Evolutionary conservation across 1,140 invertebrate genomes (phyloP).

Genomic region (Sinella curviseta): DNA sequence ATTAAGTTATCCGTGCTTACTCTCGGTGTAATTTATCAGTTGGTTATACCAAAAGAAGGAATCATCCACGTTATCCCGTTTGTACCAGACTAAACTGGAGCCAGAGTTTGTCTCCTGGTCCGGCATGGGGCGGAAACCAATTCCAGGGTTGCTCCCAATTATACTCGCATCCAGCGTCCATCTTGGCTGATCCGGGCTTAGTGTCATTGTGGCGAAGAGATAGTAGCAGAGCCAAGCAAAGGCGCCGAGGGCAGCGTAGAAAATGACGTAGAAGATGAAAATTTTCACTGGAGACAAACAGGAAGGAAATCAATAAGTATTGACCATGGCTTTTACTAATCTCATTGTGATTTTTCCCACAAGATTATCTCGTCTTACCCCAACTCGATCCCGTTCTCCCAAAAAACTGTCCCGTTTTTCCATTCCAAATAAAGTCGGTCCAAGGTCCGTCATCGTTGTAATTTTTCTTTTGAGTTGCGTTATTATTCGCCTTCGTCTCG

Average conservation of each 20-base stretch:
- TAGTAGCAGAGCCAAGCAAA: constrained; percentile 91
- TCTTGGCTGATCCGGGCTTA: constrained; percentile 66
- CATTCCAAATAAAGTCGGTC: constrained; percentile 66
- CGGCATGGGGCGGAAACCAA: constrained; percentile 81
- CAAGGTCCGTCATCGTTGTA: constrained; percentile 54
- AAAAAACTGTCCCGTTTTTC: constrained; percentile 64
- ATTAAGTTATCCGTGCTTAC: constrained; percentile 60
- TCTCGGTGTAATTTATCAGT: constrained; percentile 68
- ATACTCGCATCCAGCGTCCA: constrained; percentile 30
- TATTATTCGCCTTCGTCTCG: background rate
- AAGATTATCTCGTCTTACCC: constrained; percentile 62
- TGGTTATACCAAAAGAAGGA: constrained; percentile 74
- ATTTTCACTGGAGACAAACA: constrained; percentile 80
- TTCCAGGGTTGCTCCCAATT: constrained; percentile 40
- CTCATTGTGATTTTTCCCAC: background rate
- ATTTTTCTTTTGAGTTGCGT: constrained; percentile 15
- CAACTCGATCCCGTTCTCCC: constrained; percentile 71
- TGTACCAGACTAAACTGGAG: constrained; percentile 91
- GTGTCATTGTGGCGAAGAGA: constrained; percentile 83
- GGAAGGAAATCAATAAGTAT: background rate
- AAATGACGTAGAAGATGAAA: constrained; percentile 87
- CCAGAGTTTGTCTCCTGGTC: constrained; percentile 76
- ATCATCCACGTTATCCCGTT: constrained; percentile 65
- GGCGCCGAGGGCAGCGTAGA: constrained; percentile 80
- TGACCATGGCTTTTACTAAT: background rate